Evolutionary conservation across 2,888 invertebrate species (phyloP).

Genomic region (Noctua pronuba): DNA sequence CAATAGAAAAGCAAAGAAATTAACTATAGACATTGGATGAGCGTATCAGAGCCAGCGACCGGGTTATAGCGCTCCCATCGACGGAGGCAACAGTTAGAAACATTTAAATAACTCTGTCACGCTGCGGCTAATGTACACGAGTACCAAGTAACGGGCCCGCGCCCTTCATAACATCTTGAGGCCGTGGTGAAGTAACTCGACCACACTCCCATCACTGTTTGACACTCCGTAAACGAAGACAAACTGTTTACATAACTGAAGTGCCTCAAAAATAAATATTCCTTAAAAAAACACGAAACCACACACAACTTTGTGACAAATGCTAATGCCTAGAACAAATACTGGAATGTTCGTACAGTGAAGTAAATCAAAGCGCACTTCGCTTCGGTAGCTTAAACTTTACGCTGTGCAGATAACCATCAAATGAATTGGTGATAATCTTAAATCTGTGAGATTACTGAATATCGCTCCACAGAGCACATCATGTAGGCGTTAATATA

Average conservation of each 20-base stretch:
- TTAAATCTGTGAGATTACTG: conserved; percentile 69
- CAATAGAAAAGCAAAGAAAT: conserved; percentile 52
- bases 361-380: conserved; percentile 59
- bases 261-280: conserved; percentile 71
- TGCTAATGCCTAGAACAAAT: conserved; percentile 68
- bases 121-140: conserved; percentile 80
- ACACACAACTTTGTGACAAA: conserved; percentile 65
- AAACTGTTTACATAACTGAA: conserved; percentile 79
- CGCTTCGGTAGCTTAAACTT: conserved; percentile 65
- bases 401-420: conserved; percentile 67
- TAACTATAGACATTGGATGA: conserved; percentile 61
- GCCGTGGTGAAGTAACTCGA: conserved; percentile 61
- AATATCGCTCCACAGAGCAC: conserved; percentile 56
- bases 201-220: conserved; percentile 71
- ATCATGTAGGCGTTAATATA: conserved; percentile 69
- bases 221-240: conserved; percentile 74
- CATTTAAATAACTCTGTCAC: conserved; percentile 87
- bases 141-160: conserved; percentile 82
- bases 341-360: conserved; percentile 52
- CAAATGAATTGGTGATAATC: conserved; percentile 74
- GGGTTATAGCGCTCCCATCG: conserved; percentile 80
- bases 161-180: conserved; percentile 83
- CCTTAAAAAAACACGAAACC: conserved; percentile 51
- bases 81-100: conserved; percentile 81
- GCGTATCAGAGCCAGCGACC: conserved; percentile 75